Evolutionary conservation across 2,797 vertebrate species (phyloP), one percentile per base, ranked within the genome.

Genomic region (Eulemur mongoz): DNA sequence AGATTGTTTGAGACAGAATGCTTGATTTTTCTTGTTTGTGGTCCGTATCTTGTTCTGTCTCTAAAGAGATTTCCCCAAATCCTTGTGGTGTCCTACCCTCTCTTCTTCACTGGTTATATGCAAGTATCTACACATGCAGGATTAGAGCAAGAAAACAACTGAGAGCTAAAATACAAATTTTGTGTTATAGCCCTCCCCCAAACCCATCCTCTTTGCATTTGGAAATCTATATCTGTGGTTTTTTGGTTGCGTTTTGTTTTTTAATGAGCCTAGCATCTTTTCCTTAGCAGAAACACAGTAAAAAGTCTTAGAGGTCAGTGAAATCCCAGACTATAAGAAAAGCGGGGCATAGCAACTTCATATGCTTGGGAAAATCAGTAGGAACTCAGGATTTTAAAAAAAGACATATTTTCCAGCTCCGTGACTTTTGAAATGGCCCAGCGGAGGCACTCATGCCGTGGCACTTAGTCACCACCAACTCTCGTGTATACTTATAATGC

Each of bases 1-100:
- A 59, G 63, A 61, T 17, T n/a, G n/a, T n/a, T n/a, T 65, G 40
- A 92, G 82, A 70, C 17, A 50, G 76, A 91, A 48, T 73, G 50
- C 63, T 96, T 30, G 27, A n/a, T 40, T 96, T 95, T 91, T 91
- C 63, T 91, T 57, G 50, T 3, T 97, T 38, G 15, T 73, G 70
- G 27, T 61, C 72, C 4, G 10, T 79, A 35, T 35, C 43, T 82
- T 27, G 50, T 48, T 72, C 50, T 81, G 43, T 93, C 48, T 89
- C 78, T 63, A 65, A 95, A 85, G 22, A 27, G 9, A 92, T 73
- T 90, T 93, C 14, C 83, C 35, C 22, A 59, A 84, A 72, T 63
- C n/a, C 40, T 57, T 86, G 25, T 79, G 9, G 2, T 48, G 94
- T 89, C n/a, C 20, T 38, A 85, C 43, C 20, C 14, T 93, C 14